Percentiles rank a stretch among this genome's conserved stretches.
Evolutionary conservation across 2,797 vertebrate species (phyloP).

Genomic region (Coregonus sp.): DNA sequence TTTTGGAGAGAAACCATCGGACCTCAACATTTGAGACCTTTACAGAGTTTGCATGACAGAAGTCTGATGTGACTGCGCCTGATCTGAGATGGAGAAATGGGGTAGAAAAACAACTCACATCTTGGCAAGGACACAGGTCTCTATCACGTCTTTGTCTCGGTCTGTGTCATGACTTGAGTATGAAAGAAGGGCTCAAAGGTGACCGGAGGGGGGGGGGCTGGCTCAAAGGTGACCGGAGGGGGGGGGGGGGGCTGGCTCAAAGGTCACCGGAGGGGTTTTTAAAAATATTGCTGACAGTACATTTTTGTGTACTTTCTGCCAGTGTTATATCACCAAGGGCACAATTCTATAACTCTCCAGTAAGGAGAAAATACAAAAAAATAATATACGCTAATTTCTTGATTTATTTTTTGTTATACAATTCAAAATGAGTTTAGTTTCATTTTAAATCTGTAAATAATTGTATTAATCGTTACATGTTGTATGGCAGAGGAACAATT

Average conservation of each 20-base stretch:
- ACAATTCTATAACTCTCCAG: neutral
- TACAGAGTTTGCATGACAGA: conserved; percentile 47
- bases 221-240: neutral
- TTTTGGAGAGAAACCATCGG: conserved; percentile 42
- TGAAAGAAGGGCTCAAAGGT: conserved; percentile 47
- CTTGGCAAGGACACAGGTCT: conserved; percentile 21
- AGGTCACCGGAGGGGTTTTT: conserved; percentile 29
- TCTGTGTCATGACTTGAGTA: conserved; percentile 26
- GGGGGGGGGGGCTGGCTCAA: conserved; percentile 22
- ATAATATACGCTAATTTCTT: neutral
- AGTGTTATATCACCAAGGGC: no score
- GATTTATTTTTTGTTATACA: neutral
- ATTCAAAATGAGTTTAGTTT: neutral
- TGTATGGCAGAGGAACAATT: neutral
- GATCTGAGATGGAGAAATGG: conserved; percentile 42
- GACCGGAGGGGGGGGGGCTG: neutral
- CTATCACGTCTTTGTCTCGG: conserved; percentile 30
- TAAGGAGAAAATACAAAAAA: no score
- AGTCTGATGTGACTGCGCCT: conserved; percentile 41
- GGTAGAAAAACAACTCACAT: conserved; percentile 42
- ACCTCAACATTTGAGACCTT: conserved; percentile 42
- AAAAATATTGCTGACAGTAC: neutral
- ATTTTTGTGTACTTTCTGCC: neutral
- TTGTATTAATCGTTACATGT: neutral
- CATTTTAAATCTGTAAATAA: neutral